Base-by-base conservation (phyloP, 2,888 invertebrate genomes). In the Cabera pusaria region DNA sequence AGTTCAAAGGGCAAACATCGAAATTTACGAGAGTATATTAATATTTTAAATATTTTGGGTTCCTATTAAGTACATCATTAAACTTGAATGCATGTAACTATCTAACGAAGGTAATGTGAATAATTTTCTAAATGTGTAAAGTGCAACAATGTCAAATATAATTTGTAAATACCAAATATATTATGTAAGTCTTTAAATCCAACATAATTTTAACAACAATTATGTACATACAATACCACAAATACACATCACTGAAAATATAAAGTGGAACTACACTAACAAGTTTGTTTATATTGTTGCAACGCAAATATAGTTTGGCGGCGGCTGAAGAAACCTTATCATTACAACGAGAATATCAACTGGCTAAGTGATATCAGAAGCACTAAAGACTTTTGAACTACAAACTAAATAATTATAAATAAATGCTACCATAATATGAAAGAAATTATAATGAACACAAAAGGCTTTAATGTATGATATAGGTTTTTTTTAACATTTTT, bases 291-390 rank as follows among this genome's bases (percentile, higher is more conserved):
- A 39, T 39, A 23, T 46, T 43, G 33, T 50, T 49, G 41, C 49
- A 45, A 53, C 40, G 56, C 55, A 44, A 58, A 65, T n/a, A n/a
- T n/a, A n/a, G n/a, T 72, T 71, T 45, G 70, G 74, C 71, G 73
- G 74, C 73, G 72, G 74, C 32, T 32, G 52, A 54, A 53, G 50
- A 54, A 62, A 60, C 59, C 56, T 45, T 52, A 31, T 49, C 34
- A 50, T 52, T 53, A 25, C 72, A 72, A 72, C 64, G 66, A 73
- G 72, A 77, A 76, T 67, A 74, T 44, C 49, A 67, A 49, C 70
- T 64, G 66, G 64, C 67, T 56, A 44, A 40, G 14, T 34, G 49
- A 49, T 48, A 35, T 34, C 24, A 20, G 9, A 28, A 29, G 25
- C 27, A 20, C 22, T 14, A 6, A 21, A 24, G 10, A 20, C 19